Conservation (phyloP, 2,113 vertebrate species). For the Quiscalus mexicanus region DNA sequence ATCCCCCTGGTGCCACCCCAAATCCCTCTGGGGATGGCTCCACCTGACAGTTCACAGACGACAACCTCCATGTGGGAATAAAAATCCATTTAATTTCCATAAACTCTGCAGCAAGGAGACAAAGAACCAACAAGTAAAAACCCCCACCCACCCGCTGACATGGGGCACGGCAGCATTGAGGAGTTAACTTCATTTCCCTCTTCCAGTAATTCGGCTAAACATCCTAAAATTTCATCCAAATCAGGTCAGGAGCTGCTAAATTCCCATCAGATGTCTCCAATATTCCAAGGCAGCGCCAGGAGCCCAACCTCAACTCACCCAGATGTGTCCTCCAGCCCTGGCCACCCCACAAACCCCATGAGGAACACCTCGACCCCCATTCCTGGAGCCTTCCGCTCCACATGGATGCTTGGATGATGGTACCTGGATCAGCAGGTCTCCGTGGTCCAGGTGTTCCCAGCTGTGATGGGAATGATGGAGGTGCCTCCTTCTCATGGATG, state of each 20-base stretch:
- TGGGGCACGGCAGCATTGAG: accelerated
- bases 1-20: background rate
- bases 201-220: background rate
- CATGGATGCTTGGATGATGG: accelerated
- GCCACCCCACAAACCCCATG: accelerated
- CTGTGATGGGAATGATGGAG: background rate
- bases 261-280: background rate
- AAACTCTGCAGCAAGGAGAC: background rate
- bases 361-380: background rate
- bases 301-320: accelerated
- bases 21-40: background rate
- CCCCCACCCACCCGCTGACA: background rate
- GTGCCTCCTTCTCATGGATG: accelerated
- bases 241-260: background rate
- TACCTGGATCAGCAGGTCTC: background rate
- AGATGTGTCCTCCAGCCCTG: background rate
- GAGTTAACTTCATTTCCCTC: background rate
- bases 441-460: accelerated
- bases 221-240: background rate
- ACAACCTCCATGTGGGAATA: background rate
- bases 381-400: background rate
- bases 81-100: constrained; percentile 53
- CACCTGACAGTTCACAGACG: accelerated
- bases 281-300: background rate
- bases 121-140: background rate